Evolutionary conservation across 2,113 vertebrate species (phyloP), one percentile per base, ranked within the genome.

Genomic region (Coturnix japonica): DNA sequence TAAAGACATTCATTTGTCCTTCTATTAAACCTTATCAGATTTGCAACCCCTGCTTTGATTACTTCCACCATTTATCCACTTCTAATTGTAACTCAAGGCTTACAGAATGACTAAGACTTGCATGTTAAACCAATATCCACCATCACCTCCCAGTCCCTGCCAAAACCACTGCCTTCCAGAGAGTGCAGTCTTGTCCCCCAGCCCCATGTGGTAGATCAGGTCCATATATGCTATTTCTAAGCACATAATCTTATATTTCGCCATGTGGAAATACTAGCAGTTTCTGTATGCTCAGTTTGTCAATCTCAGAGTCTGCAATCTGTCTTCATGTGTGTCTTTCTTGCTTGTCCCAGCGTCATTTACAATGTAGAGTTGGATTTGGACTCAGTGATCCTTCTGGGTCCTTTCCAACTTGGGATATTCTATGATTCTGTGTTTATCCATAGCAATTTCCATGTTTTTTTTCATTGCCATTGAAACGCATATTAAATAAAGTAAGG

Each of bases 151-250:
- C 53, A 0, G 2, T 21, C 15, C 37, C 10, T 39, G 13, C n/a
- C 76, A 33, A 31, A 86, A 43, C 2, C 82, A 60, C 18, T 61
- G 44, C 35, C 7, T 86, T 85, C 21, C 37, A 77, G 60, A 25
- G n/a, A 23, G 31, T 51, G 16, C 33, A 14, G 28, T 7, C 1
- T 0, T 51, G 41, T 31, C 9, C 9, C 4, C 7, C 17, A 26
- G 6, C 9, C 17, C 20, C 22, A 3, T 26, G 13, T 81, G 56
- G 21, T 56, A 65, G 60, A 64, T 43, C 18, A 76, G 25, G 19
- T 51, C 37, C 1, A 0, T 31, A 3, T 7, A 13, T 15, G 28
- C 56, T 0, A 61, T 53, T 90, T 81, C 37, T n/a, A 72, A 89
- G 19, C 0, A 0, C 9, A 11, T 1, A 2, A 3, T 43, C 44